Conservation (phyloP, 2,888 invertebrate genomes). For the Caenorhabditis wallacei region DNA sequence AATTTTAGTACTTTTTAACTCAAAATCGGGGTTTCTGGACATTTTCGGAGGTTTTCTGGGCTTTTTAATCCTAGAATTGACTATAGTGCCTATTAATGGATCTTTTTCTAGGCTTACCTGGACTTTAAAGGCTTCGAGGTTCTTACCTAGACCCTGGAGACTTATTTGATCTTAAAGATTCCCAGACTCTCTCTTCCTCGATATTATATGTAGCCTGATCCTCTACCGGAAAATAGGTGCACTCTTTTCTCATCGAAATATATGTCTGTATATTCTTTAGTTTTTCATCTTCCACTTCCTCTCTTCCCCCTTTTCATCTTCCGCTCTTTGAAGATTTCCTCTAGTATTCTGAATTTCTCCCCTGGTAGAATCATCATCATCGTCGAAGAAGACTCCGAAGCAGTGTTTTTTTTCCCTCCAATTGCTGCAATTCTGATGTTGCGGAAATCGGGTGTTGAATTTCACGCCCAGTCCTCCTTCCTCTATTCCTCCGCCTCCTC, state of each 20-base stretch:
- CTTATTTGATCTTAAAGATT: too few relatives aligned
- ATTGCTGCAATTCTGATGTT: not conserved
- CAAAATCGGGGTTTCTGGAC: too few relatives aligned
- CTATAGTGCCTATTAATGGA: too few relatives aligned
- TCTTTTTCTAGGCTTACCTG: too few relatives aligned
- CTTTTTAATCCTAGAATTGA: too few relatives aligned
- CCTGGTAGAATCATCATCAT: not conserved
- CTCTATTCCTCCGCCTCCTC: not conserved
- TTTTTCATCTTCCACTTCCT: not conserved
- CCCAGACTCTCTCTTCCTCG: not conserved
- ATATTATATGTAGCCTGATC: not conserved
- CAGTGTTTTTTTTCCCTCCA: too few relatives aligned
- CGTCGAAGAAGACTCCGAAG: not conserved
- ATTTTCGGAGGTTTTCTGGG: too few relatives aligned
- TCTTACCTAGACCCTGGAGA: too few relatives aligned
- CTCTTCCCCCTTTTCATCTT: not conserved
- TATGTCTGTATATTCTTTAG: not conserved
- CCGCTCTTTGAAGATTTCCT: too few relatives aligned
- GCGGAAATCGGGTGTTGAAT: constrained; percentile 59
- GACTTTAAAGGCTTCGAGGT: too few relatives aligned
- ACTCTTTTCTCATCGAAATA: not conserved
- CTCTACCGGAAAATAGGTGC: constrained; percentile 5
- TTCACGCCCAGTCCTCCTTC: constrained; percentile 6
- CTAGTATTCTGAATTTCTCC: not conserved
- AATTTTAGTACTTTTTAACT: too few relatives aligned